Base-by-base conservation (phyloP, 2,888 invertebrate genomes). In the Nudaria mundana region DNA sequence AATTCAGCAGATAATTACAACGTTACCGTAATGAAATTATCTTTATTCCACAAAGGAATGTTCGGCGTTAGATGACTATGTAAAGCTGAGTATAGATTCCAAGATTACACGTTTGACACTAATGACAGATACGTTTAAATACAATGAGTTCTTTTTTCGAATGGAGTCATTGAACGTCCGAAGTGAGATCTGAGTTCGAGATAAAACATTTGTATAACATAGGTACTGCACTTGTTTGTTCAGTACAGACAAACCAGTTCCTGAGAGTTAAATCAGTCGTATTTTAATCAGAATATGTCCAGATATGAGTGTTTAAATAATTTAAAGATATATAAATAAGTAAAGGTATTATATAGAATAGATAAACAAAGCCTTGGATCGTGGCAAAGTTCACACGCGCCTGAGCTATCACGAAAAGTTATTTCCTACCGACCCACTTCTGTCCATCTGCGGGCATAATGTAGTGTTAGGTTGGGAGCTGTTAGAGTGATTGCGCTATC, bases 391-490 rank as follows among this genome's bases (percentile, higher is more conserved):
- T 77, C 77, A 73, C 77, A 77, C 71, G 74, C 68, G 64, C 57
- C 55, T 63, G 51, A 56, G 61, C 63, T 66, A 73, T 76, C 76
- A 77, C 73, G 75, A 72, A 70, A 61, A 54, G 65, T 70, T 72
- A 74, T 74, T 76, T 76, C 76, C 77, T 65, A 68, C 71, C 76
- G 76, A 72, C 77, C 75, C 66, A 78, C 67, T 76, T 78, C 73
- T 77, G 76, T 77, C 76, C 66, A 71, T 76, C 75, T 67, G 54
- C 56, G 56, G 48, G 56, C 57, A 61, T 66, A 63, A 69, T 68
- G 68, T 66, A 68, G 66, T 58, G 63, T 66, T 50, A 58, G 54
- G 63, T 68, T 68, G 66, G 65, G 63, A 65, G 52, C 60, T 52
- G 55, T 70, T 63, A 63, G 62, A 66, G 64, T 69, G 64, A 62